Conservation (phyloP, 2,113 vertebrate genomes). For the Gallinago undulata region DNA sequence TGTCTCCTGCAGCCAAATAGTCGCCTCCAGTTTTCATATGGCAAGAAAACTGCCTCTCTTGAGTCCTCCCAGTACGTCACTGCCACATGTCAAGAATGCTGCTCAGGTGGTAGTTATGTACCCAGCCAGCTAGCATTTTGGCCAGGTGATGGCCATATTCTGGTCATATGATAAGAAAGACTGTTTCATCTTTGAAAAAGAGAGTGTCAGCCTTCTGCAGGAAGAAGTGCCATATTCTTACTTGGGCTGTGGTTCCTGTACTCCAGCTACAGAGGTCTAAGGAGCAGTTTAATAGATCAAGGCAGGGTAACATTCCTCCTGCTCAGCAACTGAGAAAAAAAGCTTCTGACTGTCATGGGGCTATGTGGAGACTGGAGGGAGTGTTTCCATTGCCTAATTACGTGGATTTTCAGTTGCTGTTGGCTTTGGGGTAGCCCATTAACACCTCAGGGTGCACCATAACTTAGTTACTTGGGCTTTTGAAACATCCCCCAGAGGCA, state of each 20-base stretch:
- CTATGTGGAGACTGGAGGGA: neutral
- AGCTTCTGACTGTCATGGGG: neutral
- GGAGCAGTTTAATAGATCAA: neutral
- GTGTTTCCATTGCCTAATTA: slow-evolving; percentile 46
- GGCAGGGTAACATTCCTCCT: slow-evolving; percentile 10
- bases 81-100: neutral
- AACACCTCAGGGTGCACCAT: slow-evolving; percentile 12
- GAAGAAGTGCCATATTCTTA: neutral
- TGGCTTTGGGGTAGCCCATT: neutral
- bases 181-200: neutral
- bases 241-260: neutral
- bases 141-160: neutral
- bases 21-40: neutral
- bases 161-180: neutral
- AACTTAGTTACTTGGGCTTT: slow-evolving; percentile 9
- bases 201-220: neutral
- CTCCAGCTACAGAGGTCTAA: neutral
- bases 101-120: neutral
- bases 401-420: slow-evolving; percentile 15
- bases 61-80: neutral
- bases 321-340: slow-evolving; percentile 17
- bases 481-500: neutral
- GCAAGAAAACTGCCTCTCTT: neutral
- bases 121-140: neutral
- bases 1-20: neutral